Evolutionary conservation across 2,113 vertebrate genomes (phyloP).

Genomic region (Stictonetta naevosa): DNA sequence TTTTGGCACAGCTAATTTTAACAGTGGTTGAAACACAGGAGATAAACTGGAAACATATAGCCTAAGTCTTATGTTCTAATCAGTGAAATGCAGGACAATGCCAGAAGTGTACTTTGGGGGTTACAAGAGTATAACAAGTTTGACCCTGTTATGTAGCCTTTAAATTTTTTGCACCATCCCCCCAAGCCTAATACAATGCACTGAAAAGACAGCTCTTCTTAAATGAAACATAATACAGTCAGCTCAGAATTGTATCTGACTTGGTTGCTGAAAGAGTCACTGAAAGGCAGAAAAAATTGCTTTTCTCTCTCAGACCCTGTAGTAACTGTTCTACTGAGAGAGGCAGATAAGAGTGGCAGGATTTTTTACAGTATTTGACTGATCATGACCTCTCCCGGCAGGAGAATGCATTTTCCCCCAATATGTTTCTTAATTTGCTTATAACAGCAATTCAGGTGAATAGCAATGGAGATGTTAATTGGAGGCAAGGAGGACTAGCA

Average conservation of each 20-base stretch:
- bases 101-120: background rate
- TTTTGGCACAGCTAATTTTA: background rate
- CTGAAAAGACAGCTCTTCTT: background rate
- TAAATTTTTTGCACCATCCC: fast-evolving
- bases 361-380: background rate
- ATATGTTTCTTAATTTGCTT: background rate
- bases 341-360: background rate
- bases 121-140: background rate
- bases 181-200: background rate
- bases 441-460: background rate
- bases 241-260: background rate
- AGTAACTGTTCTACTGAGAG: background rate
- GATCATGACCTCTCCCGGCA: background rate
- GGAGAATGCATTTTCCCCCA: background rate
- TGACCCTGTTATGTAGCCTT: background rate
- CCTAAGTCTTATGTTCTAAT: background rate
- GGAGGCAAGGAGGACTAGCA: background rate
- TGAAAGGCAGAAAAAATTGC: background rate
- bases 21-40: background rate
- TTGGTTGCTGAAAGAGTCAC: background rate
- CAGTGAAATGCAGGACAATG: background rate
- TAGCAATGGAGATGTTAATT: background rate
- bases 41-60: background rate
- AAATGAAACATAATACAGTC: background rate
- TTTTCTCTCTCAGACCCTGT: background rate